These are phyloP conservation scores for Garrulus glandarius DNA, from an alignment of 2,797 vertebrate species.

Conservation along the genomic window DNA sequence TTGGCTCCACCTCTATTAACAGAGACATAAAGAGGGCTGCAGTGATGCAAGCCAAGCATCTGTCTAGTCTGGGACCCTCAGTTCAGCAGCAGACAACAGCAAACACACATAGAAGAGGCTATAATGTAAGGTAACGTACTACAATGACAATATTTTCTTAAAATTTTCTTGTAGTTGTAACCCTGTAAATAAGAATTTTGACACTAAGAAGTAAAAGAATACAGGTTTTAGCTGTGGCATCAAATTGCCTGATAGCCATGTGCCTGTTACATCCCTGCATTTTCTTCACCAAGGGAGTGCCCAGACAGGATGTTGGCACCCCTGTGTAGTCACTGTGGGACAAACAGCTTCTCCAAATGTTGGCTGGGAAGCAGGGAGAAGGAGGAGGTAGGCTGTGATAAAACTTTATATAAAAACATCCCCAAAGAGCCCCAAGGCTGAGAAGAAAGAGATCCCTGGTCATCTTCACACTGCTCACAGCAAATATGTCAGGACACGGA, in stretches of 20 bases:
- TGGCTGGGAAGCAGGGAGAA: neutral
- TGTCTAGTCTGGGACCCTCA: neutral
- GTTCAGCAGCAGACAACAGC: neutral
- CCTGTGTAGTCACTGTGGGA: neutral
- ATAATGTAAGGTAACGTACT: neutral
- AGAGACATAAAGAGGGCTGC: neutral
- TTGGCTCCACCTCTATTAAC: neutral
- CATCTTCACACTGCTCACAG: neutral
- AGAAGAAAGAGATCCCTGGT: neutral
- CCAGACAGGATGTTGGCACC: neutral
- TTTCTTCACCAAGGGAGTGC: accelerated
- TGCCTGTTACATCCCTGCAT: neutral
- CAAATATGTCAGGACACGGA: neutral
- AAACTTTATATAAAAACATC: neutral
- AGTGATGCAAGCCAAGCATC: neutral
- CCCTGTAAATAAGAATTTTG: neutral
- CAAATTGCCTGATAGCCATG: accelerated
- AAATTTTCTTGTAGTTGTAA: neutral
- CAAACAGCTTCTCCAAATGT: neutral
- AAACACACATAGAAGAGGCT: neutral
- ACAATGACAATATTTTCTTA: neutral
- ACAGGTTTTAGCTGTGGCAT: neutral
- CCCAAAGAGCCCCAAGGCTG: neutral
- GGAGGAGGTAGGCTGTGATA: neutral
- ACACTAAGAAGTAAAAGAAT: neutral